These are phyloP conservation scores for Papilio machaon DNA, from an alignment of 1,140 invertebrate genomes.

Conservation along the genomic window DNA sequence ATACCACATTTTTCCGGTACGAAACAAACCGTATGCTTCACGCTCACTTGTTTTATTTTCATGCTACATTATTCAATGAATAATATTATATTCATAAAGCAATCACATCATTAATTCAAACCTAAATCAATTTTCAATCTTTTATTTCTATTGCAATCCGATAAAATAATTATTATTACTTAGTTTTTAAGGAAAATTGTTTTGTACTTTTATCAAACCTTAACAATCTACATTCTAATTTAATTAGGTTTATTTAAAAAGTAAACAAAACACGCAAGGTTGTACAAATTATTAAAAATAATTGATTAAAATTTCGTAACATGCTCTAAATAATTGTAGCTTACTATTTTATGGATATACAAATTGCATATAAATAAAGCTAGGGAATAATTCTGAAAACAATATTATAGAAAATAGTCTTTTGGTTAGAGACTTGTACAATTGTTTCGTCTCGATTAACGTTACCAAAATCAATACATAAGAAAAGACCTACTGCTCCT, in stretches of 20 bases:
- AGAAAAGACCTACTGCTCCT: neutral
- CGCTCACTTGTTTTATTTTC: neutral
- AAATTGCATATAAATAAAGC: no score
- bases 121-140: neutral
- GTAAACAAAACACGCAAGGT: neutral
- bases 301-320: neutral
- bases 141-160: neutral
- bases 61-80: neutral
- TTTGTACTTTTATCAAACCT: neutral
- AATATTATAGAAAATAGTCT: no score
- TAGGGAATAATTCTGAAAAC: no score
- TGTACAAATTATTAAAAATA: neutral
- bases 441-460: no score
- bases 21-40: neutral
- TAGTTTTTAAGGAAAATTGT: neutral
- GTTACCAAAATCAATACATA: no score
- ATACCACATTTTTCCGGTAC: conserved; percentile 1
- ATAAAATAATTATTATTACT: neutral
- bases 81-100: neutral
- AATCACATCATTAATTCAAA: neutral
- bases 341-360: no score
- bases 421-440: no score
- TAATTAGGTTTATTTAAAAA: neutral
- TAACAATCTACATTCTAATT: neutral
- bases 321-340: neutral